Evolutionary conservation across 2,113 vertebrate genomes (phyloP).

Genomic region (Poecilia latipinna): DNA sequence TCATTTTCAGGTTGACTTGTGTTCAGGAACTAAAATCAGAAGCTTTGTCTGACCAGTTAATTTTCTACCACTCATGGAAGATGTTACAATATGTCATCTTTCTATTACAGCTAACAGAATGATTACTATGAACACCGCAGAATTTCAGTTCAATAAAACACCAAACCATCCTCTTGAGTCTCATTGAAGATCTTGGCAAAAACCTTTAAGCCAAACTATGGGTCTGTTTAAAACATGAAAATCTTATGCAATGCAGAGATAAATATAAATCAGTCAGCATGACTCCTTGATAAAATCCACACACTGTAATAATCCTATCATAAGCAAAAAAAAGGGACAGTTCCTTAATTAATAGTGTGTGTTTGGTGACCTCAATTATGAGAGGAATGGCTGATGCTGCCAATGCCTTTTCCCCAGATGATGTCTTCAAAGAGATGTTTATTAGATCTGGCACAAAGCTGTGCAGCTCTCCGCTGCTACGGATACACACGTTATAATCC

Average conservation of each 20-base stretch:
- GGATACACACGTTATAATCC: neutral
- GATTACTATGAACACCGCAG: no score
- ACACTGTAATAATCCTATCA: slow-evolving; percentile 12
- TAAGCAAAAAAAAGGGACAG: slow-evolving; percentile 28
- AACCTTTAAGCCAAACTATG: neutral
- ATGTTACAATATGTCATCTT: no score
- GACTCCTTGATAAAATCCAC: slow-evolving; percentile 3
- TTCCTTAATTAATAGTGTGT: slow-evolving; percentile 30
- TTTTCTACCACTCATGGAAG: no score
- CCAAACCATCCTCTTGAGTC: neutral
- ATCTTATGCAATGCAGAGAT: slow-evolving; percentile 15
- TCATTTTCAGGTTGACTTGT: neutral
- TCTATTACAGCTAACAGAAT: no score
- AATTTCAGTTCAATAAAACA: no score
- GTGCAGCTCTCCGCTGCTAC: slow-evolving; percentile 5
- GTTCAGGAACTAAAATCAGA: neutral
- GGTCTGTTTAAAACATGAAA: neutral
- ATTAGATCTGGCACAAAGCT: slow-evolving; percentile 11
- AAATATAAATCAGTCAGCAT: slow-evolving; percentile 17
- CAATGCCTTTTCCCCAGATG: slow-evolving; percentile 33
- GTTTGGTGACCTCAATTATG: slow-evolving; percentile 30
- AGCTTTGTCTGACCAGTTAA: no score
- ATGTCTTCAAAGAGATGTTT: slow-evolving; percentile 39
- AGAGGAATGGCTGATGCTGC: slow-evolving; percentile 48
- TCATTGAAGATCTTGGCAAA: neutral